A percentile compares a stretch with the other conserved stretches of the same genome.
Evolutionary conservation across 1,140 invertebrate species (phyloP).

Genomic region (Drosophila navojoa): DNA sequence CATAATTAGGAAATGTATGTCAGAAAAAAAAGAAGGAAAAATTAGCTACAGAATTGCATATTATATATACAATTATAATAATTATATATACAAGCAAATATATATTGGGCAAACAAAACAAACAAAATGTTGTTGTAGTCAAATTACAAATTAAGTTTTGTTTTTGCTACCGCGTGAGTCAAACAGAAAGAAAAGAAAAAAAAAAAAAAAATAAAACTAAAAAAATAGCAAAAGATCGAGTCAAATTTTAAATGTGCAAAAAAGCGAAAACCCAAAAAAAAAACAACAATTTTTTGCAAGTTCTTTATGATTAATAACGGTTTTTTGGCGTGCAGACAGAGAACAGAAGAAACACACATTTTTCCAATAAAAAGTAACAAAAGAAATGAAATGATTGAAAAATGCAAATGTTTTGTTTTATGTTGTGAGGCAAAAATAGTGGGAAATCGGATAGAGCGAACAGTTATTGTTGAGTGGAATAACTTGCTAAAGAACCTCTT

Average conservation of each 20-base stretch:
- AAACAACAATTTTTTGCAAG: conserved; percentile 65
- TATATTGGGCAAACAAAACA: conserved; percentile 65
- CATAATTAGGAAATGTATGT: conserved; percentile 57
- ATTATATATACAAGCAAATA: conserved; percentile 60
- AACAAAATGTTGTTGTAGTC: conserved; percentile 78
- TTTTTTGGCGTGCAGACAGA: conserved; percentile 72
- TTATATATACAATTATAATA: conserved; percentile 77
- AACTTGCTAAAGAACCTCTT: too few relatives aligned
- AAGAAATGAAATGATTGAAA: not conserved
- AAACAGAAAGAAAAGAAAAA: conserved; percentile 13
- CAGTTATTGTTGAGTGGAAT: too few relatives aligned
- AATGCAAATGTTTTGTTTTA: conserved; percentile 10
- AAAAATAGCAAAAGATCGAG: conserved; percentile 40
- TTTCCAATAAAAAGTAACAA: conserved; percentile 73
- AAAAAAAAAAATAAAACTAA: not conserved
- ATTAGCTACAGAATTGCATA: conserved; percentile 80
- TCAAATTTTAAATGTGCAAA: conserved; percentile 68
- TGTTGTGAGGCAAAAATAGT: too few relatives aligned
- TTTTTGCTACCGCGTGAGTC: conserved; percentile 61
- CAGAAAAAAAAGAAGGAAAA: conserved; percentile 37
- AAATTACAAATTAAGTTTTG: conserved; percentile 83
- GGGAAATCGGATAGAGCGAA: too few relatives aligned
- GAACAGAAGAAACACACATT: conserved; percentile 56
- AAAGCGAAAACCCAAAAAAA: conserved; percentile 41
- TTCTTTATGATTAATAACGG: conserved; percentile 71